Evolutionary conservation across 2,797 vertebrate species (phyloP).

Genomic region (Oreonectes daqikongensis): DNA sequence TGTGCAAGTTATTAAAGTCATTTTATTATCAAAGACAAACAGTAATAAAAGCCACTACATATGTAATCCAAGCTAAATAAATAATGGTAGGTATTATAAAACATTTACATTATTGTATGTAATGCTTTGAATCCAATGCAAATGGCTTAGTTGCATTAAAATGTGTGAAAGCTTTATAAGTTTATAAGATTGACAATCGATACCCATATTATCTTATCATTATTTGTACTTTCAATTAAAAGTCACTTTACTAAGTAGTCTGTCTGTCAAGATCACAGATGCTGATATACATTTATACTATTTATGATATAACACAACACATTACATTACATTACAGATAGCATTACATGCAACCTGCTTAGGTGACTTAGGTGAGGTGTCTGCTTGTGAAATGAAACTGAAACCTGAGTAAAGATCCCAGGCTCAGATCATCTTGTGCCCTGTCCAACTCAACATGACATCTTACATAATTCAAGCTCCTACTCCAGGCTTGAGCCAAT

Average conservation of each 20-base stretch:
- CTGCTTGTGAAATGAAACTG: background rate
- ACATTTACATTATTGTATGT: background rate
- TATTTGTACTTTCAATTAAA: background rate
- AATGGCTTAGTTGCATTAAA: too few species aligned
- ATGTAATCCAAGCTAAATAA: background rate
- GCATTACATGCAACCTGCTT: too few species aligned
- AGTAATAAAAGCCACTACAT: background rate
- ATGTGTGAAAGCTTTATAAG: background rate
- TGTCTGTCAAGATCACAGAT: background rate
- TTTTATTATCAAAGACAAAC: too few species aligned
- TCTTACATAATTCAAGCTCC: background rate
- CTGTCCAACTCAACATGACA: slow-evolving; percentile 87
- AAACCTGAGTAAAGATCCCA: slow-evolving; percentile 17
- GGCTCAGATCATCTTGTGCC: slow-evolving; percentile 5
- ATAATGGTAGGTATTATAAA: background rate
- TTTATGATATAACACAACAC: background rate
- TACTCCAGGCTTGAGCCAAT: slow-evolving; percentile 5
- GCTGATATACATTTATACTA: background rate
- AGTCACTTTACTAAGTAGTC: background rate
- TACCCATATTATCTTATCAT: background rate
- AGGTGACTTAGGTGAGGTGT: background rate
- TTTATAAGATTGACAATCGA: background rate
- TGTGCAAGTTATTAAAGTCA: too few species aligned
- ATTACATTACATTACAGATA: background rate
- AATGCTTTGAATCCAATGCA: too few species aligned